Evolutionary conservation across 2,797 vertebrate genomes (phyloP), one percentile per base, ranked within the genome.

Genomic region (Anguilla anguilla): DNA sequence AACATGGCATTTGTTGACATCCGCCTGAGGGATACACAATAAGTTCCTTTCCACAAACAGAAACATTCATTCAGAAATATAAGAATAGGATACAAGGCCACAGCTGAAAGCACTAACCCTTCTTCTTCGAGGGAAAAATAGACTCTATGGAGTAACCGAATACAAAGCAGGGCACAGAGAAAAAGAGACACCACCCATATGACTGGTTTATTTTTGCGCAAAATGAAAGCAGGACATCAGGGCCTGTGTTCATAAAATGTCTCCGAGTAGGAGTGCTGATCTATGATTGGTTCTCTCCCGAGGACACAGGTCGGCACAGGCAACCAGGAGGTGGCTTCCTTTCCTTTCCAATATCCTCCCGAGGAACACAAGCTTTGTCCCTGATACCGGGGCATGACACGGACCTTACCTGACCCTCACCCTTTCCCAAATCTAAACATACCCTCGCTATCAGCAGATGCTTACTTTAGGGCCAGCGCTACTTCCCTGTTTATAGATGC

Each of bases 401-500:
- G n/a, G 79, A 83, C 49, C 46, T 86, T 55, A 28, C n/a, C 72
- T 72, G 6, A 55, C 64, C 51, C 39, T 3, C 9, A 86, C 28
- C 61, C 57, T 51, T 0, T 55, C 22, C 55, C 51, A 49, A 74
- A 69, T 15, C 43, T 46, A 86, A 31, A 72, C n/a, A 79, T 25
- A 31, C 10, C n/a, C 82, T 55, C 6, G 43, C 77, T 28, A 81
- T 81, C 79, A 49, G 28, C 46, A 82, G 19, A 82, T 82, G 79
- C 79, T 82, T 49, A 82, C 79, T 49, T 82, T 82, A 22, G 9
- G 19, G 3, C 22, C 25, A 15, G 25, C 15, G 46, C 19, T 15
- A 59, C 82, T 55, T 84, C 53, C 83, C 53, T 28, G 83, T 57
- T 84, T 84, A 57, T n/a, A 57, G 55, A 64, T 64, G 35, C 55